Evolutionary conservation across 2,888 invertebrate species (phyloP), one percentile per base, ranked within the genome.

Genomic region (Eumerus sabulonum): DNA sequence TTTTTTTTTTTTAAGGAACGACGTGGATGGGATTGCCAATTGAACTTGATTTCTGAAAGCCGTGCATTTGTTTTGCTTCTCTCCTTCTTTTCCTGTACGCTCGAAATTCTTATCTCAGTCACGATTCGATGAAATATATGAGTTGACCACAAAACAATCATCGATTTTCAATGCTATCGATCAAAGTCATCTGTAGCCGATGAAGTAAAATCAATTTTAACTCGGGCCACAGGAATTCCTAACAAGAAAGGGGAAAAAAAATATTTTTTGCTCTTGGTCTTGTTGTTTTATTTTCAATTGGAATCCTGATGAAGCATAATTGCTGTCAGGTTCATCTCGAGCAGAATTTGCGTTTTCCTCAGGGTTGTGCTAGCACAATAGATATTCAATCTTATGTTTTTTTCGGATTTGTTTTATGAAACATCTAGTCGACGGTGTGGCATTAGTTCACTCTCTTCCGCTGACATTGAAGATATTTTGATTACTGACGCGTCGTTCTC

Each of bases 81-180:
- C 9, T 50, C 13, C 13, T 19, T 19, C 27, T 7, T n/a, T n/a
- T 35, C 13, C 0, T 16, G 56, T 68, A 35, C 42, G 59, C 17
- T 64, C 27, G 38, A 71, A 51, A 56, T 50, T 67, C 60, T 66
- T 60, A 71, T 76, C 66, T 66, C 66, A 77, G 72, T 77, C 76
- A 72, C 72, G 76, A 72, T 67, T 77, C 60, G 27, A 40, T 51
- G 40, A 60, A 76, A 62, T 50, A 71, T 62, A 18, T 48, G 54
- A 53, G 42, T 44, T 50, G 60, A 60, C 51, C 50, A 60, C 59
- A 62, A 47, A 27, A 47, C 59, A 59, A 42, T 48, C 47, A 47
- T 56, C 35, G 50, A 57, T 42, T 53, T 27, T 47, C 16, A 36
- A 54, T 57, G 64, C 60, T 60, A 60, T 71, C 64, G 60, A 76